Percentiles rank a stretch among this genome's conserved stretches.
Conservation (phyloP, 2,888 invertebrate genomes). For the Lymantria dispar region DNA sequence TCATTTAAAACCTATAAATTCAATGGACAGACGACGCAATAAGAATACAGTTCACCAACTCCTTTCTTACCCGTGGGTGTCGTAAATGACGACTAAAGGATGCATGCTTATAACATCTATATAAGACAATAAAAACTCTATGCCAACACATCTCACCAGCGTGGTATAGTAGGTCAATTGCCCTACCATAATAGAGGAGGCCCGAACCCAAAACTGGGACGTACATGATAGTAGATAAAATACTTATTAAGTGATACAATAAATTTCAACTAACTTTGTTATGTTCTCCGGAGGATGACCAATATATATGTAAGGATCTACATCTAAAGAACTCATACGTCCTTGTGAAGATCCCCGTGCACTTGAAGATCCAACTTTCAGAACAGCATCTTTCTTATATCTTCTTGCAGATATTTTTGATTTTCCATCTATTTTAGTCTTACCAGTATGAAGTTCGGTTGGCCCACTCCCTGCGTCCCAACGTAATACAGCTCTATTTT, state of each 20-base stretch:
- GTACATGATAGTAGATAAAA: too few relatives aligned
- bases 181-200: too few relatives aligned
- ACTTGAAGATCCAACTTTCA: slow-evolving; percentile 59
- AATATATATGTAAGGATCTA: slow-evolving; percentile 67
- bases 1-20: too few relatives aligned
- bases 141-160: too few relatives aligned
- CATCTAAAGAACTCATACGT: slow-evolving; percentile 68
- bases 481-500: slow-evolving; percentile 60
- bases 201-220: too few relatives aligned
- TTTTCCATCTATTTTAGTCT: slow-evolving; percentile 59
- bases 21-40: too few relatives aligned
- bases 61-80: too few relatives aligned
- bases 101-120: too few relatives aligned
- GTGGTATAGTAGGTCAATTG: too few relatives aligned
- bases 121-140: too few relatives aligned
- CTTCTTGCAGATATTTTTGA: slow-evolving; percentile 66
- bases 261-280: slow-evolving; percentile 60
- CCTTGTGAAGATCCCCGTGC: slow-evolving; percentile 65
- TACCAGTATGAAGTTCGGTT: slow-evolving; percentile 61
- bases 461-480: slow-evolving; percentile 74
- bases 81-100: too few relatives aligned
- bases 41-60: too few relatives aligned
- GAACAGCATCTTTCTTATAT: slow-evolving; percentile 70
- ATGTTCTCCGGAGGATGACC: slow-evolving; percentile 70
- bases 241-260: background rate